A percentile compares a stretch with the other conserved stretches of the same genome.
Evolutionary conservation across 2,888 invertebrate species (phyloP).

Genomic region (Calliphora vomitoria): DNA sequence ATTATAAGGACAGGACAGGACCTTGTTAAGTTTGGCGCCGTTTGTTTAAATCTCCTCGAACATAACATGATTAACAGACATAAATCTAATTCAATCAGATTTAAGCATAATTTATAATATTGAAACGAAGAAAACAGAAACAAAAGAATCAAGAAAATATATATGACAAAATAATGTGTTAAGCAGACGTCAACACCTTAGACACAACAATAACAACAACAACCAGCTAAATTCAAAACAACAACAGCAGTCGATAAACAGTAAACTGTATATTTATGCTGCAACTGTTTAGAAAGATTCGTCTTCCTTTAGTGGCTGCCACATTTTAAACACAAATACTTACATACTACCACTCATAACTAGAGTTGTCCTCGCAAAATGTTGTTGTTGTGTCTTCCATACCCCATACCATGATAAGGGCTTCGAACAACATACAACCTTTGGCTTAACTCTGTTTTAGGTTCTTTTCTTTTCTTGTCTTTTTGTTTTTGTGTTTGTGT

Average conservation of each 20-base stretch:
- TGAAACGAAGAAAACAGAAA: conserved; percentile 25
- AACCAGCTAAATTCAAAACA: conserved; percentile 42
- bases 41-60: conserved; percentile 50
- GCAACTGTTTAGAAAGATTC: conserved; percentile 68
- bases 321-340: conserved; percentile 32
- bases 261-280: conserved; percentile 57
- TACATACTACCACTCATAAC: conserved; percentile 34
- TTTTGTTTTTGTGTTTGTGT: conserved; percentile 5
- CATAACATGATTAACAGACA: conserved; percentile 63
- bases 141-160: conserved; percentile 56
- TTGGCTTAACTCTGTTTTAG: conserved; percentile 59
- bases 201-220: conserved; percentile 40
- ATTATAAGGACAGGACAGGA: neutral
- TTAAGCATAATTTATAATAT: conserved; percentile 67
- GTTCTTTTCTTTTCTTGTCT: neutral
- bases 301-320: conserved; percentile 14
- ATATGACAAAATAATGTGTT: conserved; percentile 77
- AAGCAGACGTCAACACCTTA: conserved; percentile 77
- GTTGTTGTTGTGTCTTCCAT: conserved; percentile 30
- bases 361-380: conserved; percentile 56
- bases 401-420: conserved; percentile 71
- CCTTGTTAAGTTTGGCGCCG: conserved; percentile 62
- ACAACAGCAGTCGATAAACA: conserved; percentile 17
- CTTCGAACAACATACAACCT: conserved; percentile 70
- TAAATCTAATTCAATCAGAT: conserved; percentile 72